phyloP scores from a whole-genome alignment of 2,888 invertebrate species.

The Nysson spinosus region DNA sequence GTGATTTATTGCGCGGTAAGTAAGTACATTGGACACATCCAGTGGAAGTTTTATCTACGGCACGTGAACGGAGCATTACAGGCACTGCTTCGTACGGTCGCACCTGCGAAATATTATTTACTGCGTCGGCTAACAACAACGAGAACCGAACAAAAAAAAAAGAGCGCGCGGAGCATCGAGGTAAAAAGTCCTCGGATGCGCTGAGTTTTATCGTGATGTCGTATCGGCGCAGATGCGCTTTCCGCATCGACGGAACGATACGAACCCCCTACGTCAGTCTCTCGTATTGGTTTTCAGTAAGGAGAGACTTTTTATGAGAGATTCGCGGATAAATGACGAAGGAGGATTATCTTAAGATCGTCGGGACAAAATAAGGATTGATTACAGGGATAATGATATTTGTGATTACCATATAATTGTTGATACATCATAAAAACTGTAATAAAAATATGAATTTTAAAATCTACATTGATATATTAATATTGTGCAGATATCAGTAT shows the following conservation, averaged over 20 bases:
- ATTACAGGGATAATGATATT: too few relatives aligned
- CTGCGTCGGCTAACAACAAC: conserved; percentile 53
- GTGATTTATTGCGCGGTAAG: conserved; percentile 46
- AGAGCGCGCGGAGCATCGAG: conserved; percentile 17
- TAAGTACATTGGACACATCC: conserved; percentile 38
- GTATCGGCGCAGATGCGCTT: conserved; percentile 71
- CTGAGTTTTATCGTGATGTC: conserved; percentile 66
- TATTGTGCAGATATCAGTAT: too few relatives aligned
- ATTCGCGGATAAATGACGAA: neutral
- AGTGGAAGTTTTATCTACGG: conserved; percentile 48
- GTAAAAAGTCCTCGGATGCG: conserved; percentile 35
- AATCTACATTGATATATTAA: too few relatives aligned
- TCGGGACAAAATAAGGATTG: too few relatives aligned
- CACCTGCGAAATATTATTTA: conserved; percentile 76
- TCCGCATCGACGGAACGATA: conserved; percentile 30
- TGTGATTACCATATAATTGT: too few relatives aligned
- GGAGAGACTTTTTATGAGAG: conserved; percentile 31
- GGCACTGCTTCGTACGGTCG: conserved; percentile 57
- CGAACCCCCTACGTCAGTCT: conserved; percentile 11
- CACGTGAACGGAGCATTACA: conserved; percentile 60
- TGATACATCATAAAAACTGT: too few relatives aligned
- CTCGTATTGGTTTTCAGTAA: conserved; percentile 41
- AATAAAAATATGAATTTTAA: too few relatives aligned
- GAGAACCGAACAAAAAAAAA: conserved; percentile 27
- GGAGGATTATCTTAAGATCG: conserved; percentile 31